phyloP scores from a whole-genome alignment of 2,113 vertebrate genomes.

The Budorcas taxicolor region DNA sequence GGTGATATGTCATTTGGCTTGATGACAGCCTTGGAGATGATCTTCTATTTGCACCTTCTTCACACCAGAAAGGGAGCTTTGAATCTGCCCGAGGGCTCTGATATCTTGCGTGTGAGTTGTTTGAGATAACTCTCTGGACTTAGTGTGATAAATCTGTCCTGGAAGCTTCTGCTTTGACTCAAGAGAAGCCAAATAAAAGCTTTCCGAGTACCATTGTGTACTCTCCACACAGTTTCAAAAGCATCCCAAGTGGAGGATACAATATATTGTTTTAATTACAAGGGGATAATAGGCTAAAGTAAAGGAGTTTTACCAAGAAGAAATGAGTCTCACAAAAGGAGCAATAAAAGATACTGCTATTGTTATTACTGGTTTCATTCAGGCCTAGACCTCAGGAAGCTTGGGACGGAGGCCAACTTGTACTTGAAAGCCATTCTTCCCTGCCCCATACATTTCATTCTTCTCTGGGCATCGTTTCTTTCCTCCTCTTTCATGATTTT shows the following conservation, averaged over 20 bases:
- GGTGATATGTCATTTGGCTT: background rate
- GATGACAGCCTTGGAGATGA: background rate
- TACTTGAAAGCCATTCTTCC: background rate
- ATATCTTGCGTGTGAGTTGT: background rate
- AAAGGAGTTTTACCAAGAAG: constrained; percentile 41
- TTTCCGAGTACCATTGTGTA: constrained; percentile 10
- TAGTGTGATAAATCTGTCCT: constrained; percentile 1
- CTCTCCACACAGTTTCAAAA: background rate
- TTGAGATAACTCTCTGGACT: background rate
- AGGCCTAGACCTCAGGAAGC: background rate
- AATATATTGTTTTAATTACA: constrained; percentile 69
- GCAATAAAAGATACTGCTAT: background rate
- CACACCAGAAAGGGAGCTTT: background rate
- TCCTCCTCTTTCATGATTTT: background rate
- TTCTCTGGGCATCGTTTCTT: background rate
- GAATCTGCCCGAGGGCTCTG: background rate
- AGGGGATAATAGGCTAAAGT: constrained; percentile 49
- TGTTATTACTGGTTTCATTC: constrained; percentile 35
- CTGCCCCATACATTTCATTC: background rate
- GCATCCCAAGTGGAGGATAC: constrained; percentile 37
- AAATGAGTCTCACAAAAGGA: constrained; percentile 47
- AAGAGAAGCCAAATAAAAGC: constrained; percentile 43
- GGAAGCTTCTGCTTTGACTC: constrained; percentile 50
- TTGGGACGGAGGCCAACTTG: background rate
- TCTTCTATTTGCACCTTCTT: background rate